Conservation (phyloP, 2,888 invertebrate genomes). For the Lasioglossum lativentre region DNA sequence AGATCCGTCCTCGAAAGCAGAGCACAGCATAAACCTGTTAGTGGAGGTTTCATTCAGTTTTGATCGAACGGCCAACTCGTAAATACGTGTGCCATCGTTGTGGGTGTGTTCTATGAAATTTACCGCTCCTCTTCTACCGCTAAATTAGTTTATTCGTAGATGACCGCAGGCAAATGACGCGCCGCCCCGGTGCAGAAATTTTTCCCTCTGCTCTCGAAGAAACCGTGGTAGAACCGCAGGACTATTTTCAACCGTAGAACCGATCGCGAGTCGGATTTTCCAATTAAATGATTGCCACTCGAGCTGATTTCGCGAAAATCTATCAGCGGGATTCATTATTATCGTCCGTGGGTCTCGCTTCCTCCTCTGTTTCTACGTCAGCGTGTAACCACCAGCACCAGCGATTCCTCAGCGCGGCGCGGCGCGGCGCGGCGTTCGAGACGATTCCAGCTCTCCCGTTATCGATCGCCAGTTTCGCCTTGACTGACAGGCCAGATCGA, state of each 20-base stretch:
- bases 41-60: too few species aligned
- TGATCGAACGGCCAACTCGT: too few species aligned
- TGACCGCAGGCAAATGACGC: too few species aligned
- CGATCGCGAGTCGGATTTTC: not conserved
- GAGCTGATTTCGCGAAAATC: not conserved
- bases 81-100: too few species aligned
- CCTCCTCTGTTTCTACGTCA: not conserved
- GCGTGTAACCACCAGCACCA: not conserved
- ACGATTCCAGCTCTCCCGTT: slow-evolving; percentile 5
- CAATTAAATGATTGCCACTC: not conserved
- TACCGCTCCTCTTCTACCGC: too few species aligned
- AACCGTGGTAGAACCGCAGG: not conserved
- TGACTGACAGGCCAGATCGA: slow-evolving; percentile 52
- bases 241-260: not conserved
- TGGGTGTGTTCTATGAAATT: too few species aligned
- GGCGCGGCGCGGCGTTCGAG: not conserved
- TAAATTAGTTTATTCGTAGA: too few species aligned
- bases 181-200: too few species aligned
- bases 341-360: not conserved
- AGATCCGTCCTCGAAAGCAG: too few species aligned
- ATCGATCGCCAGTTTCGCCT: slow-evolving; percentile 58
- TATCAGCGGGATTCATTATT: not conserved
- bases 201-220: not conserved
- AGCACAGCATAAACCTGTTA: too few species aligned
- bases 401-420: too few species aligned